These are phyloP conservation scores for Neodiprion fabricii DNA, from an alignment of 1,140 invertebrate genomes.

Conservation along the genomic window DNA sequence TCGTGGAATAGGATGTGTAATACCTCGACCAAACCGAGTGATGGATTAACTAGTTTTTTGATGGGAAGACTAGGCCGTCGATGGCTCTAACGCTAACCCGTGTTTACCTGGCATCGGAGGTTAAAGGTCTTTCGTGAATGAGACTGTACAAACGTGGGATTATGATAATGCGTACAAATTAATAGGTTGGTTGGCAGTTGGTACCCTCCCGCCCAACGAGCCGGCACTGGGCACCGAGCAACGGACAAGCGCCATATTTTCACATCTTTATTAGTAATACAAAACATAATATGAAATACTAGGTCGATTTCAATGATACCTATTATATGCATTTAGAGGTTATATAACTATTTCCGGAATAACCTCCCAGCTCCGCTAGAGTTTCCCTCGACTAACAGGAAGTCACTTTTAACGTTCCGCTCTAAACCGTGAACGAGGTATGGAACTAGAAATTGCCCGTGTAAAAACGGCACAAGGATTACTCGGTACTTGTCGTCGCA, in stretches of 20 bases:
- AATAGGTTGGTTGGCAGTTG: background rate
- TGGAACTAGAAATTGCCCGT: too few relatives aligned
- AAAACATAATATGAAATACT: background rate
- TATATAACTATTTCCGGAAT: too few relatives aligned
- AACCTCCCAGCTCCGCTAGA: too few relatives aligned
- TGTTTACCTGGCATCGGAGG: background rate
- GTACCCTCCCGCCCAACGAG: constrained; percentile 3
- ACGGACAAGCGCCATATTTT: background rate
- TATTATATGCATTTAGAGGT: too few relatives aligned
- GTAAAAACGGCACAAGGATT: too few relatives aligned
- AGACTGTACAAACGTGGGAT: constrained; percentile 7
- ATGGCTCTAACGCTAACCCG: constrained; percentile 4
- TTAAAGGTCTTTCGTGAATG: constrained; percentile 5
- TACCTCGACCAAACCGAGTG: background rate
- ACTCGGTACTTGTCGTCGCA: background rate
- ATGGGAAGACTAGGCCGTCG: constrained; percentile 4
- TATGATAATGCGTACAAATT: constrained; percentile 7
- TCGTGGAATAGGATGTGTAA: background rate
- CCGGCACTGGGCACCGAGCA: background rate
- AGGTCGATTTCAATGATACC: too few relatives aligned
- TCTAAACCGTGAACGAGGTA: too few relatives aligned
- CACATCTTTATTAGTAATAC: constrained; percentile 2
- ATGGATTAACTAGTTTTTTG: constrained; percentile 5
- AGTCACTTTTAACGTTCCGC: too few relatives aligned
- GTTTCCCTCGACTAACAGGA: too few relatives aligned